Conservation (phyloP, 2,113 vertebrate genomes). For the Ancistrus triradiatus region DNA sequence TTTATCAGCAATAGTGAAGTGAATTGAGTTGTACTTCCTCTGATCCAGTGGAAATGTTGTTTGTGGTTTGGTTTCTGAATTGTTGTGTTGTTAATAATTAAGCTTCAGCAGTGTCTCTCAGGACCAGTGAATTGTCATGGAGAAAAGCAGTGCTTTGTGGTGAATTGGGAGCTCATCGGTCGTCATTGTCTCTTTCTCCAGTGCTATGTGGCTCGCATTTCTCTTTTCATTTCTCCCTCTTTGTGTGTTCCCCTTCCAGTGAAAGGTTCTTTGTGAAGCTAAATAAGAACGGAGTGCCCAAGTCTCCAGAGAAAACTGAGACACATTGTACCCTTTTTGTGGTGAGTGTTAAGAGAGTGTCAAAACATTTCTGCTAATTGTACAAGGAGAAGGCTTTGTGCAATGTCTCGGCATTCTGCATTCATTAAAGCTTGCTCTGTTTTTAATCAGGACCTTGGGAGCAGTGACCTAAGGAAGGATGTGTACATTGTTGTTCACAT, state of each 20-base stretch:
- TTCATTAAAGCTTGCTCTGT: slow-evolving; percentile 13
- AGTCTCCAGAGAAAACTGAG: slow-evolving; percentile 93
- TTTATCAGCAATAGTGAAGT: slow-evolving; percentile 28
- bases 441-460: slow-evolving; percentile 85
- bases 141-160: background rate
- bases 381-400: slow-evolving; percentile 7
- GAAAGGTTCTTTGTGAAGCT: slow-evolving; percentile 96
- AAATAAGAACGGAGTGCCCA: slow-evolving; percentile 94
- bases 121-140: background rate
- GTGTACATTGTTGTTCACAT: slow-evolving; percentile 95
- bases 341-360: slow-evolving; percentile 71
- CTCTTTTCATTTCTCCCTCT: slow-evolving; percentile 18
- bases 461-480: slow-evolving; percentile 93
- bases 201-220: background rate
- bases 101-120: background rate
- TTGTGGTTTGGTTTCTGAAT: background rate
- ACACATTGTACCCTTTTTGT: slow-evolving; percentile 96
- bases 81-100: background rate
- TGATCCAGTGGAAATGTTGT: background rate
- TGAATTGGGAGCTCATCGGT: slow-evolving; percentile 5
- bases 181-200: slow-evolving; percentile 12
- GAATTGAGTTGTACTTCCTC: slow-evolving; percentile 1
- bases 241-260: slow-evolving; percentile 66
- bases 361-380: slow-evolving; percentile 19
- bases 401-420: background rate